These are phyloP conservation scores for Philopotamus ludificatus DNA, from an alignment of 1,140 invertebrate genomes.

Conservation along the genomic window DNA sequence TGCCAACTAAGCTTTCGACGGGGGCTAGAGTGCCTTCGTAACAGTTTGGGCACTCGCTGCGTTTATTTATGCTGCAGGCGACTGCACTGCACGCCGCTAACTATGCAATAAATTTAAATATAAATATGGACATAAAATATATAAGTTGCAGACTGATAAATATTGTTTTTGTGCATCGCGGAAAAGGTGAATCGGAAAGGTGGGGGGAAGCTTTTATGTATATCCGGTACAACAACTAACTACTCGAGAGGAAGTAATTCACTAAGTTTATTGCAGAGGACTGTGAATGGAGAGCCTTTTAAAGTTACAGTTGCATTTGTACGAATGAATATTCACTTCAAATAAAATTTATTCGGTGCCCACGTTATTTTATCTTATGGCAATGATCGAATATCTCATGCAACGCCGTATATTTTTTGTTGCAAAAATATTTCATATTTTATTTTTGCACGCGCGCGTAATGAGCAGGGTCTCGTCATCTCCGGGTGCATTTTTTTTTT, in stretches of 20 bases:
- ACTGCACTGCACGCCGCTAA: too few relatives aligned
- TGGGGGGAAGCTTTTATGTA: not conserved
- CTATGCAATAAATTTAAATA: too few relatives aligned
- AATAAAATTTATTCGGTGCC: too few relatives aligned
- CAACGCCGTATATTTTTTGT: not conserved
- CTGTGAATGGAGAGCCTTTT: not conserved
- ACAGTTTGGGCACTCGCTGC: not conserved
- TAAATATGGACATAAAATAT: too few relatives aligned
- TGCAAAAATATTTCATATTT: not conserved
- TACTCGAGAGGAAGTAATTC: constrained; percentile 1
- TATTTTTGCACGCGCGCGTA: constrained; percentile 11
- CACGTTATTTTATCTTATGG: too few relatives aligned
- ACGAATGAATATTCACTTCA: too few relatives aligned
- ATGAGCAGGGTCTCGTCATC: constrained; percentile 18
- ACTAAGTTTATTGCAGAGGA: not conserved
- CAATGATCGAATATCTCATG: too few relatives aligned
- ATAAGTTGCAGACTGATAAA: not conserved
- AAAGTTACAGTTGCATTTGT: too few relatives aligned
- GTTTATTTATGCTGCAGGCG: too few relatives aligned
- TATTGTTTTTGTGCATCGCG: not conserved
- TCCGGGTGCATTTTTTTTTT: too few relatives aligned
- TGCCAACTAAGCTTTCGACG: not conserved
- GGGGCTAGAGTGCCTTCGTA: not conserved
- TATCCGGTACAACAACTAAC: not conserved
- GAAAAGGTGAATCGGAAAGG: not conserved